phyloP scores from a whole-genome alignment of 2,888 invertebrate genomes.

The Molorchus minor region DNA sequence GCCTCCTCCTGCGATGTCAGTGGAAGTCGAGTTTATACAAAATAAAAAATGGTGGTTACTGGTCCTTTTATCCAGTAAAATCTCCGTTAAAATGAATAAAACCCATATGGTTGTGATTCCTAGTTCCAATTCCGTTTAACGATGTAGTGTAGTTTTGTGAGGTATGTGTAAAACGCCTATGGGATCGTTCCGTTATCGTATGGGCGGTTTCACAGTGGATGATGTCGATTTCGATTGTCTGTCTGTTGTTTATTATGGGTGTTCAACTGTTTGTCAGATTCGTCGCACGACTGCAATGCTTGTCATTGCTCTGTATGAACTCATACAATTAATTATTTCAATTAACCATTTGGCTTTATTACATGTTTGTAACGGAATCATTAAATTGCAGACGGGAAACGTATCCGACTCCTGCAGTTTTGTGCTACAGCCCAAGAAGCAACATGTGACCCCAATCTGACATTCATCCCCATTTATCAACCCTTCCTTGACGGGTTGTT shows the following conservation, averaged over 20 bases:
- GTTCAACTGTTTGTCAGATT: constrained; percentile 33
- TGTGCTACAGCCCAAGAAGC: constrained; percentile 48
- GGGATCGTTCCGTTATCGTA: constrained; percentile 20
- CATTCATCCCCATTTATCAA: constrained; percentile 48
- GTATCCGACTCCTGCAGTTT: constrained; percentile 23
- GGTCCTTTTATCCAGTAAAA: constrained; percentile 45
- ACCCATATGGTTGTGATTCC: constrained; percentile 44
- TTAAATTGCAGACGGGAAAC: constrained; percentile 34
- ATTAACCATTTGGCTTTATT: constrained; percentile 48
- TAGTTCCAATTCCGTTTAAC: constrained; percentile 33
- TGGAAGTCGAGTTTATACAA: constrained; percentile 45
- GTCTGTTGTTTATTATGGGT: constrained; percentile 56
- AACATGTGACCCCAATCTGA: constrained; percentile 65
- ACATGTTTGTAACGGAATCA: constrained; percentile 36
- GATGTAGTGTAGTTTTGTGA: constrained; percentile 38
- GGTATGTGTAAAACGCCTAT: constrained; percentile 36
- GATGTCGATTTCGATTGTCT: constrained; percentile 46
- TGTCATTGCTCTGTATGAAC: constrained; percentile 51
- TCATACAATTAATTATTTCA: constrained; percentile 54
- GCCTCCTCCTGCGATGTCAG: constrained; percentile 39
- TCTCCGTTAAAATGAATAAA: constrained; percentile 44
- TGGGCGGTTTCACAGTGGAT: constrained; percentile 43
- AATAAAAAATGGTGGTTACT: constrained; percentile 59
- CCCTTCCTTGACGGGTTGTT: constrained; percentile 32
- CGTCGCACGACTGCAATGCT: constrained; percentile 43